These are phyloP conservation scores for Agrilus biguttatus DNA, from an alignment of 2,888 invertebrate genomes.

Conservation along the genomic window DNA sequence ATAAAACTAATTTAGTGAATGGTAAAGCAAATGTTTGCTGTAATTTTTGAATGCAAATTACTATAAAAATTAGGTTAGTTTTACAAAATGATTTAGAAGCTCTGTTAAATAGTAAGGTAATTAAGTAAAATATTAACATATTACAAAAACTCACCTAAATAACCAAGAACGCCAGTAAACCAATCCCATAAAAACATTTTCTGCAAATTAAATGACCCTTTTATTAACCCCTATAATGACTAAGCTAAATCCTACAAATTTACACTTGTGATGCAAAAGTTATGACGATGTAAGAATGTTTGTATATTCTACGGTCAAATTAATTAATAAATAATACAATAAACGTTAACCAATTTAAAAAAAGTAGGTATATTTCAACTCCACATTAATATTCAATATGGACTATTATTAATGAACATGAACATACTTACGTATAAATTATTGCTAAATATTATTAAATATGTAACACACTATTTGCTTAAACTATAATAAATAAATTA, in stretches of 20 bases:
- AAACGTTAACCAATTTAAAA: not conserved
- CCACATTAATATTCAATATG: too few relatives aligned
- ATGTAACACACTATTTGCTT: too few relatives aligned
- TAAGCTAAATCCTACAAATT: constrained; percentile 9
- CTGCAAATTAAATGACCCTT: constrained; percentile 11
- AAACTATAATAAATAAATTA: not conserved
- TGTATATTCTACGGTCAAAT: too few relatives aligned
- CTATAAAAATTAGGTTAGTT: not conserved
- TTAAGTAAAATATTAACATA: constrained; percentile 1
- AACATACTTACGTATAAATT: too few relatives aligned
- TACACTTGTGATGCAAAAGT: too few relatives aligned
- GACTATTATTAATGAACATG: too few relatives aligned
- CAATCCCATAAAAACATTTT: constrained; percentile 91
- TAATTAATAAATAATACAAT: too few relatives aligned
- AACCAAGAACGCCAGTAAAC: constrained; percentile 88
- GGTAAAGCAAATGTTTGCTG: not conserved
- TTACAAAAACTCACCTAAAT: constrained; percentile 58
- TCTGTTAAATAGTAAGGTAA: too few relatives aligned
- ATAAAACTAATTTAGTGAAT: not conserved
- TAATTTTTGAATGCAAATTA: constrained; percentile 1
- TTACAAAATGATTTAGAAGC: too few relatives aligned
- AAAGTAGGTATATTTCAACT: too few relatives aligned
- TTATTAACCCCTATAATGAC: constrained; percentile 11
- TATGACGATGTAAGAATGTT: too few relatives aligned
- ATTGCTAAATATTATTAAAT: too few relatives aligned